These are phyloP conservation scores for Laupala kohalensis DNA, from an alignment of 1,140 invertebrate species.

Conservation along the genomic window DNA sequence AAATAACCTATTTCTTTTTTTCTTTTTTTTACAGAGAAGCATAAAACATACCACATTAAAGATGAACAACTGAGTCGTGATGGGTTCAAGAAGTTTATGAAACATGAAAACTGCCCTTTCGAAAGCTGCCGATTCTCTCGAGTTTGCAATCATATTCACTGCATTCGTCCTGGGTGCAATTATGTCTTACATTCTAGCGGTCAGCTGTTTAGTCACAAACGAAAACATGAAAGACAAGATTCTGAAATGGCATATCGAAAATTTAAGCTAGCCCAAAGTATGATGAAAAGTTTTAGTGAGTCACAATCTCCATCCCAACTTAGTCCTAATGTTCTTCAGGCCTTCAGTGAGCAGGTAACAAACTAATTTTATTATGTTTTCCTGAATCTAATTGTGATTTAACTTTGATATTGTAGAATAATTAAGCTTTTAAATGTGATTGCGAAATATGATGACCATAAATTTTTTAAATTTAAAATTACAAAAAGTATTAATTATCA, in stretches of 20 bases:
- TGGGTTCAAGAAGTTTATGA: conserved; percentile 98
- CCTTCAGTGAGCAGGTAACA: conserved; percentile 16
- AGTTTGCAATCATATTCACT: conserved; percentile 96
- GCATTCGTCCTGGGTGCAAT: conserved; percentile 86
- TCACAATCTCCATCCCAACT: conserved; percentile 9
- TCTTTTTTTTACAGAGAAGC: conserved; percentile 67
- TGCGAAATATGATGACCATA: too few species aligned
- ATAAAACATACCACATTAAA: conserved; percentile 96
- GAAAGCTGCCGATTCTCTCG: conserved; percentile 83
- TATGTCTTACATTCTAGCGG: conserved; percentile 93
- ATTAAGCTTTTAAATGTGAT: too few species aligned
- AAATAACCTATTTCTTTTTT: neutral
- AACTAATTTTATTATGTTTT: neutral
- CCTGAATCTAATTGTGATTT: neutral
- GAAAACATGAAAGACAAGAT: conserved; percentile 90
- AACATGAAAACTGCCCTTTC: conserved; percentile 86
- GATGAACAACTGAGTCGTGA: conserved; percentile 90
- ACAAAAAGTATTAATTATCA: too few species aligned
- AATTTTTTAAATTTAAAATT: too few species aligned
- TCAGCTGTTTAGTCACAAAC: conserved; percentile 94
- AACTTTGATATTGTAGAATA: neutral
- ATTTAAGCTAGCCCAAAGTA: conserved; percentile 49
- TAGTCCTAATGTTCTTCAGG: conserved; percentile 14
- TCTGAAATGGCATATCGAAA: conserved; percentile 71
- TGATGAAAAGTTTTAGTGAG: conserved; percentile 24